A percentile compares a stretch with the other conserved stretches of the same genome.
Conservation (phyloP, 1,140 invertebrate genomes). For the Choristoneura fumiferana region DNA sequence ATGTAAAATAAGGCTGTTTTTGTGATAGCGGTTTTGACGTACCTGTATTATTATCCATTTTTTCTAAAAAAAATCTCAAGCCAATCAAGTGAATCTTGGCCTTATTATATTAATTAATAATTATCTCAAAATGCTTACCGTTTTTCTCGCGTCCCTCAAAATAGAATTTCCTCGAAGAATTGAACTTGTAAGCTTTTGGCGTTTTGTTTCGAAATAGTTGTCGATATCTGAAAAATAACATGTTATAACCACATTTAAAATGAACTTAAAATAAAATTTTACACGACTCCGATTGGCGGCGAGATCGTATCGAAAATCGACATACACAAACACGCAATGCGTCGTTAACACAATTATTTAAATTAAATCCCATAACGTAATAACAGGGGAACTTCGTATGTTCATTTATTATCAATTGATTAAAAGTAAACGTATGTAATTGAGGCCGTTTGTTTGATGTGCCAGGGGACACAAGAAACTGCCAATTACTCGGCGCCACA, state of each 20-base stretch:
- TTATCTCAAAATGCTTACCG: neutral
- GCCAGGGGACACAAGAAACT: slow-evolving; percentile 12
- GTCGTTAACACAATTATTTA: neutral
- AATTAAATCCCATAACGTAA: slow-evolving; percentile 1
- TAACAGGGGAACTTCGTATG: neutral
- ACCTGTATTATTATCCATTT: no score
- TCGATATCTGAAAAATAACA: slow-evolving; percentile 7
- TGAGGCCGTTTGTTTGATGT: slow-evolving; percentile 4
- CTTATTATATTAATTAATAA: no score
- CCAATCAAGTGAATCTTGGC: no score
- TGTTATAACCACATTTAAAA: no score
- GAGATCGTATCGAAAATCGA: no score
- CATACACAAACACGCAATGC: no score
- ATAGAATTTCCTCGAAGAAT: neutral
- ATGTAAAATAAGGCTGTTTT: no score
- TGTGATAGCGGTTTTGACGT: no score
- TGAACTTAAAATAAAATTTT: no score
- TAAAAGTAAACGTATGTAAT: neutral
- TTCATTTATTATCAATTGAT: slow-evolving; percentile 4
- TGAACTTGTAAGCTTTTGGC: slow-evolving; percentile 4
- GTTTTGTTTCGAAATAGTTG: slow-evolving; percentile 2
- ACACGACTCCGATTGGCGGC: no score
- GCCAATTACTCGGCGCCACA: slow-evolving; percentile 39
- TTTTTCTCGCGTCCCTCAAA: neutral
- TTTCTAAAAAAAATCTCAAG: no score